Base-by-base conservation (phyloP, 2,797 vertebrate genomes). In the Gymnothorax javanicus region DNA sequence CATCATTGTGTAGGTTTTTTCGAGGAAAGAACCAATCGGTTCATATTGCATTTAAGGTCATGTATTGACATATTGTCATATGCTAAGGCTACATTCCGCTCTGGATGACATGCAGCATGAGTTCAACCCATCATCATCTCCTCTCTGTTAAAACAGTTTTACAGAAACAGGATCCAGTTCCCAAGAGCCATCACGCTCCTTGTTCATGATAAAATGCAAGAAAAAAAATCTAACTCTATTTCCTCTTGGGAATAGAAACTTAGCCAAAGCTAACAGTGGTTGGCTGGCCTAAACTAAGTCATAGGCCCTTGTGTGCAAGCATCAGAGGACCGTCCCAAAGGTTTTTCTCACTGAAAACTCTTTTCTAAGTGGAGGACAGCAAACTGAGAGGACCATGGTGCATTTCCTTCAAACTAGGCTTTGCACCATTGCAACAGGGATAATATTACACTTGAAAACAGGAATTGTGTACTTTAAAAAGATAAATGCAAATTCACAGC, bases 161-260 rank as follows among this genome's bases (percentile, higher is more conserved):
- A 86, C 84, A 27, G 95, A 96, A 96, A 96, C 91, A 0, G 95
- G 95, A 92, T 94, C 93, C 91, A 96, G 96, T 94, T 95, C 93
- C 90, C 23, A 23, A 25, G 94, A 89, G 92, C 94, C 95, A 95
- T 96, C 95, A 92, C 93, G 94, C 95, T 95, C 95, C 95, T 95
- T 94, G 95, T 93, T 92, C 89, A 43, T 85, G 88, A 90, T n/a
- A n/a, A n/a, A n/a, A n/a, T n/a, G n/a, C n/a, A n/a, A n/a, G n/a
- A 91, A 94, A 93, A 95, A 95, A 95, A 93, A 89, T 4, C 13
- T 54, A 15, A 81, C 57, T 33, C 27, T 11, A 87, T 17, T 54
- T 54, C 79, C n/a, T 25, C 2, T 81, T 20, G 23, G 52, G 52
- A 54, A 56, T 56, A 81, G 23, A 77, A 81, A 81, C 77, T 54